Conservation (phyloP, 2,797 vertebrate genomes). For the Okamejei kenojei region DNA sequence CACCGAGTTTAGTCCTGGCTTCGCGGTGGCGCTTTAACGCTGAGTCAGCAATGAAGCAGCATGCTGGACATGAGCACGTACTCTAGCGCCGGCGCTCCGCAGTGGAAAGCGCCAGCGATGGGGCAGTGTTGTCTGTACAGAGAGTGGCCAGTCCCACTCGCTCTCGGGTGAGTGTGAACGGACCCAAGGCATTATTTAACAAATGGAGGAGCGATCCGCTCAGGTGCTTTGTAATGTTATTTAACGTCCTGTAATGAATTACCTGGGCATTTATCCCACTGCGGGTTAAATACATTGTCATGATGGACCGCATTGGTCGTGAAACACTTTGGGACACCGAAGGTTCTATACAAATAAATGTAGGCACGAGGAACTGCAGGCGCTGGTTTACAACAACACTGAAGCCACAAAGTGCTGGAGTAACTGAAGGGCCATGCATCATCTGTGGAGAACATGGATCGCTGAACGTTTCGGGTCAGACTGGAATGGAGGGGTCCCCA, state of each 20-base stretch:
- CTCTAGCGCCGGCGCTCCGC: background rate
- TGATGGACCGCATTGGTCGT: background rate
- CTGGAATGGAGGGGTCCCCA: too few relatives aligned
- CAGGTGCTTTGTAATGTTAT: background rate
- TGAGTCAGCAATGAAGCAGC: background rate
- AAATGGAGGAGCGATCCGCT: background rate
- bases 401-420: too few relatives aligned
- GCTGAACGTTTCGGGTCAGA: too few relatives aligned
- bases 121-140: background rate
- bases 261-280: background rate
- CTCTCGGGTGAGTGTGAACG: too few relatives aligned
- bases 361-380: too few relatives aligned
- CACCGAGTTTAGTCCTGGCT: background rate
- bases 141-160: background rate
- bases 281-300: background rate
- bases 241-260: background rate
- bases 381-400: too few relatives aligned
- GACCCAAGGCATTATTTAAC: too few relatives aligned
- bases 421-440: too few relatives aligned
- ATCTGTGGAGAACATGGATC: too few relatives aligned
- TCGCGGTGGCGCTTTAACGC: background rate
- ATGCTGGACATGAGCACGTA: background rate
- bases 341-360: background rate
- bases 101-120: background rate
- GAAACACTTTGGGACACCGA: background rate